Conservation (phyloP, 2,113 vertebrate genomes). For the Bungarus multicinctus region DNA sequence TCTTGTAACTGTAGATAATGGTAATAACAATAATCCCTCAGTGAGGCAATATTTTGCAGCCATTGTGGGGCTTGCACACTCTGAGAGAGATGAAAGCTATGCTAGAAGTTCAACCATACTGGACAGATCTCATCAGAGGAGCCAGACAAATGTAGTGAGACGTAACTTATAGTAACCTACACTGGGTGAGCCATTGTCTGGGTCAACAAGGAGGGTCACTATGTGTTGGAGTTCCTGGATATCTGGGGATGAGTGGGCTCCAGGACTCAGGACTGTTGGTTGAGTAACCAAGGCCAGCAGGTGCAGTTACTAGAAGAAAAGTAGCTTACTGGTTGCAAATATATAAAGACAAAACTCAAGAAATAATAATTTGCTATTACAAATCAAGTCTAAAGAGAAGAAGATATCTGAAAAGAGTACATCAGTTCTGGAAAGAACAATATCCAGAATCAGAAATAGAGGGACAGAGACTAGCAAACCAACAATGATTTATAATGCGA, state of each 20-base stretch:
- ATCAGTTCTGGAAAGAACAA: not conserved
- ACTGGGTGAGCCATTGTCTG: not conserved
- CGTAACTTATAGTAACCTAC: not conserved
- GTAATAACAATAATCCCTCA: not conserved
- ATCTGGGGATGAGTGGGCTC: not conserved
- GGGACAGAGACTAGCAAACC: not conserved
- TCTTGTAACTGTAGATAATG: not conserved
- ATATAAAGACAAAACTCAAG: not conserved
- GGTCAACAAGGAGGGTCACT: not conserved
- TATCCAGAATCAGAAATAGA: not conserved
- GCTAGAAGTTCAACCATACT: not conserved
- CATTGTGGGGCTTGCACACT: not conserved
- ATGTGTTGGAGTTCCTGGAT: not conserved
- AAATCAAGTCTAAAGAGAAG: not conserved
- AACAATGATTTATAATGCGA: not conserved
- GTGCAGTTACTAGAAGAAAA: not conserved
- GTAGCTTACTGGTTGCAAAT: not conserved
- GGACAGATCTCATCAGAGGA: not conserved
- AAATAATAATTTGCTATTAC: not conserved
- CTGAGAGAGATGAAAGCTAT: not conserved
- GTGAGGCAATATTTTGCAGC: not conserved
- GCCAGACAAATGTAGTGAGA: no score
- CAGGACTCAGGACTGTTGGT: not conserved
- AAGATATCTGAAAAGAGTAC: not conserved
- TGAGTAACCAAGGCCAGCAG: not conserved